Evolutionary conservation across 2,888 invertebrate genomes (phyloP).

Genomic region (Microchrysa polita): DNA sequence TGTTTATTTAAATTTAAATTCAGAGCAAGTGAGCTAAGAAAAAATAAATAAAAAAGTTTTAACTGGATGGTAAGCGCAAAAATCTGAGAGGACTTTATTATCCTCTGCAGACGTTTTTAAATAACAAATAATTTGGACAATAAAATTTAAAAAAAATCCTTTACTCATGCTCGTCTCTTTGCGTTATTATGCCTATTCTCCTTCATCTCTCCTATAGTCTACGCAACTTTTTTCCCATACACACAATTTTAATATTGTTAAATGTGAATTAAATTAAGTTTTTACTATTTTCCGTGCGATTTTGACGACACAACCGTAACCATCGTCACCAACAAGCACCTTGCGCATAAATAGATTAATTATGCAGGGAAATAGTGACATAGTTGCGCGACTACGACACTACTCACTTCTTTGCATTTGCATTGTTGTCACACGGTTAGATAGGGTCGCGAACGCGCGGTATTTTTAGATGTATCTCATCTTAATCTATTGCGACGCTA

Average conservation of each 20-base stretch:
- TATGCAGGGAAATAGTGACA: conserved; percentile 2
- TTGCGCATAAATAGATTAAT: conserved; percentile 23
- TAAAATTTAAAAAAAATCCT: too few species aligned
- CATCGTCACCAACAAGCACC: neutral
- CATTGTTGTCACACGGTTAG: neutral
- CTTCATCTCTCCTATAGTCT: neutral
- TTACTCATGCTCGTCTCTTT: too few species aligned
- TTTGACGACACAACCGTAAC: conserved; percentile 20
- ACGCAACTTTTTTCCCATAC: neutral
- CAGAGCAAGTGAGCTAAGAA: too few species aligned
- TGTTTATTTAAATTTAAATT: too few species aligned
- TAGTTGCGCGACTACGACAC: neutral
- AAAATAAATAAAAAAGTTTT: too few species aligned
- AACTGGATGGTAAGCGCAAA: too few species aligned
- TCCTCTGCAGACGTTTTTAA: too few species aligned
- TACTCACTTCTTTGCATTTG: too few species aligned
- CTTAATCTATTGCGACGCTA: conserved; percentile 37
- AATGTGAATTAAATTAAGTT: neutral
- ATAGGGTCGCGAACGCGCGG: neutral
- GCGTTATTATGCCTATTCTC: too few species aligned
- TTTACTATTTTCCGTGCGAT: neutral
- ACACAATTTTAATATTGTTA: conserved; percentile 6
- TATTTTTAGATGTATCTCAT: conserved; percentile 25
- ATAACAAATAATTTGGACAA: too few species aligned
- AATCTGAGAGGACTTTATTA: too few species aligned